Evolutionary conservation across 2,797 vertebrate genomes (phyloP).

Genomic region (Arremon aurantiirostris): DNA sequence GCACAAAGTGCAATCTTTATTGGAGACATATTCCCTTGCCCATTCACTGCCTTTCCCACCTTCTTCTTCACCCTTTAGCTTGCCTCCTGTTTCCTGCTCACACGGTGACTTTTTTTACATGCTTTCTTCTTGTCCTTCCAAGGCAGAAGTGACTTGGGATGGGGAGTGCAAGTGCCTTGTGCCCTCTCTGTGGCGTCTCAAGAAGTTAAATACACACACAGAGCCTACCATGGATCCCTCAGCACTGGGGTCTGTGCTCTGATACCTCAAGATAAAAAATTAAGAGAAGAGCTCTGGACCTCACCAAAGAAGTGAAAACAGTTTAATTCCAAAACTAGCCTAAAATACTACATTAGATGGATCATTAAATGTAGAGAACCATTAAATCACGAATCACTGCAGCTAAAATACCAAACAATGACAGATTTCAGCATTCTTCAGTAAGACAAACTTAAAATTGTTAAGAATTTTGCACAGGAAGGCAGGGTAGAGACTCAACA

Average conservation of each 20-base stretch:
- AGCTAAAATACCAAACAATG: not conserved
- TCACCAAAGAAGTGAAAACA: not conserved
- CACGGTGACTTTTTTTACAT: not conserved
- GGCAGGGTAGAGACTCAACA: not conserved
- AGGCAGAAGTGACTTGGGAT: not conserved
- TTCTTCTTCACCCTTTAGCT: not conserved
- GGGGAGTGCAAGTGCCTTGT: not conserved
- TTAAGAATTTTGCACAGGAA: not conserved
- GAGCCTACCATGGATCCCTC: not conserved
- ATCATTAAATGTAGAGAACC: not conserved
- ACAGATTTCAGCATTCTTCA: not conserved
- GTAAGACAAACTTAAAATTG: not conserved
- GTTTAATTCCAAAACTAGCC: not conserved
- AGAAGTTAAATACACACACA: not conserved
- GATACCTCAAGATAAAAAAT: not conserved
- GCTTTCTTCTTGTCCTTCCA: not conserved
- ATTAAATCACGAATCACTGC: not conserved
- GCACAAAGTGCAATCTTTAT: not conserved
- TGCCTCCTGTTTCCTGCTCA: not conserved
- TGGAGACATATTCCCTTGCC: not conserved
- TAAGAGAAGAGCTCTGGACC: not conserved
- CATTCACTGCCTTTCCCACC: not conserved
- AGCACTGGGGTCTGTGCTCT: not conserved
- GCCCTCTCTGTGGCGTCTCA: not conserved
- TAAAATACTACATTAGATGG: not conserved